Base-by-base conservation (phyloP, 2,113 vertebrate species). In the Ellobius talpinus region DNA sequence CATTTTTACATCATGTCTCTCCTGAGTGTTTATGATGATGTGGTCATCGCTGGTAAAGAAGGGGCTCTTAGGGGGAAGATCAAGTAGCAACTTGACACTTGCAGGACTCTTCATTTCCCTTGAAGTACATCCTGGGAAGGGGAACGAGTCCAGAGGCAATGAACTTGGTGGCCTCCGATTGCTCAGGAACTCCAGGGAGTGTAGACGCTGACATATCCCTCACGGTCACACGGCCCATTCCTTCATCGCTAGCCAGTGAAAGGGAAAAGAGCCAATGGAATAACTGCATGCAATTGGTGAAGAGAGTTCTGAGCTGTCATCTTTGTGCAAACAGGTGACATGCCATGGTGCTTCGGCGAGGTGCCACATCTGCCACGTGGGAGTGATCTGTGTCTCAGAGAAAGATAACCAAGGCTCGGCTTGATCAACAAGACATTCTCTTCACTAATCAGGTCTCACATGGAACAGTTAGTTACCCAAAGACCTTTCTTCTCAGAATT, bases 1-100 rank as follows among this genome's bases (percentile, higher is more conserved):
- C 97, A 96, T 98, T 99, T 99, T 99, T 98, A 98, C 98, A 98
- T 99, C 98, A 99, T 97, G 98, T 99, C 98, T 99, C 98, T 98
- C 96, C 98, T 73, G 96, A 95, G 97, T 98, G 98, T 98, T 99
- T 98, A 98, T 93, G 97, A 96, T 29, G 39, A 94, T 98, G 98
- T 77, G 87, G 98, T 98, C 98, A 99, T 98, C 98, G 98, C 97
- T 81, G 93, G 97, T 79, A 97, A 96, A 98, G 97, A 94, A 94
- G 12, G 10, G 97, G 94, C 91, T 98, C 42, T 16, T 29, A 47
- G 96, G 96, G 96, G 96, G 95, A 93, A 96, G 97, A 96, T 95
- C 98, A 98, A 98, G 98, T 96, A 98, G 89, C 82, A 98, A 98
- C 99, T 97, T 6, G 98, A 97, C 97, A 97, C 93, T 84, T 93